Evolutionary conservation across 2,113 vertebrate species (phyloP).

Genomic region (Eptatretus burgeri): DNA sequence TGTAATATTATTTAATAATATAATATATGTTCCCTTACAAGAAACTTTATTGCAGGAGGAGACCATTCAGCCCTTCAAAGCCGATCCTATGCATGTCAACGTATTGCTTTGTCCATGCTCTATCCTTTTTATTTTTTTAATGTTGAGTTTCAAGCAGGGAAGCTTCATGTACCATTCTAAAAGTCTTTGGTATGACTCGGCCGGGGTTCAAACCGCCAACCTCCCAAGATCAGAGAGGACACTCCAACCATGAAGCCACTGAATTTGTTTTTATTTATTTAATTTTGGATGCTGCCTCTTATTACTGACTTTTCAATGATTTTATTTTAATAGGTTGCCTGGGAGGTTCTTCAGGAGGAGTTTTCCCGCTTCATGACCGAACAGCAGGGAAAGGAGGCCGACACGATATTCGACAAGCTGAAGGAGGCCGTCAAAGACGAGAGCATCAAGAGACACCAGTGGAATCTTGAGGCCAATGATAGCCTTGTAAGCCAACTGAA

Average conservation of each 20-base stretch:
- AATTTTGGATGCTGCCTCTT: neutral
- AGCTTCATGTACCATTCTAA: too few species aligned
- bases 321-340: constrained; percentile 37
- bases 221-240: too few species aligned
- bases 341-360: constrained; percentile 86
- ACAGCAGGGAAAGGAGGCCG: constrained; percentile 73
- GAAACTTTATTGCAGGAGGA: too few species aligned
- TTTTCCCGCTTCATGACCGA: constrained; percentile 95
- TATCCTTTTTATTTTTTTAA: too few species aligned
- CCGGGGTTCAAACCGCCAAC: too few species aligned
- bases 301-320: neutral
- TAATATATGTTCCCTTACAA: too few species aligned
- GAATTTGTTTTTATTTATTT: neutral
- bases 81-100: too few species aligned
- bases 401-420: constrained; percentile 92
- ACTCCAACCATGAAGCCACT: neutral
- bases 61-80: too few species aligned
- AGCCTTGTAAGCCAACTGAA: constrained; percentile 34
- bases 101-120: too few species aligned
- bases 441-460: constrained; percentile 77
- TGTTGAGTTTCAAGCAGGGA: too few species aligned
- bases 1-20: too few species aligned
- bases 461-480: constrained; percentile 80
- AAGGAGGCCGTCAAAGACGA: constrained; percentile 93
- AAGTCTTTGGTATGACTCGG: too few species aligned